Conservation (phyloP, 1,140 invertebrate species). For the Ostrea denselamellosa region DNA sequence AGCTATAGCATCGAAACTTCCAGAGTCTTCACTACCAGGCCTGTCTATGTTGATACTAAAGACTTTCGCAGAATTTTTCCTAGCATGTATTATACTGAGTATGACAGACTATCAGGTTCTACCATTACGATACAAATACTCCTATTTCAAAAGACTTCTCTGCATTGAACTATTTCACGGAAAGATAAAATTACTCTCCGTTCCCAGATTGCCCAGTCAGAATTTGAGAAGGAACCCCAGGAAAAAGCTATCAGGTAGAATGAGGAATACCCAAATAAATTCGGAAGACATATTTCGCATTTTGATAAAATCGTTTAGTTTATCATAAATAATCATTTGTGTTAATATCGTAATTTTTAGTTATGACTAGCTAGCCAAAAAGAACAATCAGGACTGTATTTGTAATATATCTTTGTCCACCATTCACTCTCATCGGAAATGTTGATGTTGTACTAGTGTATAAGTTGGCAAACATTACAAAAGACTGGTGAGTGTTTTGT, state of each 20-base stretch:
- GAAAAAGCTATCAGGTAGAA: neutral
- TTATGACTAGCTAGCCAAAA: neutral
- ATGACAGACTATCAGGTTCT: neutral
- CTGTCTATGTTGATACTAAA: neutral
- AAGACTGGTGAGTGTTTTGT: too few relatives aligned
- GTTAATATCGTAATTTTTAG: neutral
- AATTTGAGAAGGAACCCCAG: neutral
- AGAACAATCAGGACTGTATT: too few relatives aligned
- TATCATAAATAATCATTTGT: neutral
- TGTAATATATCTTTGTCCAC: too few relatives aligned
- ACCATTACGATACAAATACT: neutral
- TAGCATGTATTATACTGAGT: neutral
- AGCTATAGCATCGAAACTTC: conserved; percentile 6
- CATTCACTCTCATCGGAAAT: too few relatives aligned
- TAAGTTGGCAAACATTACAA: too few relatives aligned
- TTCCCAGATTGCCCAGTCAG: neutral
- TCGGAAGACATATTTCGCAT: neutral
- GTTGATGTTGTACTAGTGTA: too few relatives aligned
- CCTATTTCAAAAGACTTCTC: neutral
- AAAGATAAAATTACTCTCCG: neutral
- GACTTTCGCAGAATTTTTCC: neutral
- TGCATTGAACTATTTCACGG: neutral
- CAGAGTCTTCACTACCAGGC: neutral
- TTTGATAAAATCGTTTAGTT: neutral
- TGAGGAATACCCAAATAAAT: neutral